A percentile compares a stretch with the other conserved stretches of the same genome.
These are phyloP conservation scores for Melitaea athalia DNA, from an alignment of 2,888 invertebrate genomes.

Conservation along the genomic window DNA sequence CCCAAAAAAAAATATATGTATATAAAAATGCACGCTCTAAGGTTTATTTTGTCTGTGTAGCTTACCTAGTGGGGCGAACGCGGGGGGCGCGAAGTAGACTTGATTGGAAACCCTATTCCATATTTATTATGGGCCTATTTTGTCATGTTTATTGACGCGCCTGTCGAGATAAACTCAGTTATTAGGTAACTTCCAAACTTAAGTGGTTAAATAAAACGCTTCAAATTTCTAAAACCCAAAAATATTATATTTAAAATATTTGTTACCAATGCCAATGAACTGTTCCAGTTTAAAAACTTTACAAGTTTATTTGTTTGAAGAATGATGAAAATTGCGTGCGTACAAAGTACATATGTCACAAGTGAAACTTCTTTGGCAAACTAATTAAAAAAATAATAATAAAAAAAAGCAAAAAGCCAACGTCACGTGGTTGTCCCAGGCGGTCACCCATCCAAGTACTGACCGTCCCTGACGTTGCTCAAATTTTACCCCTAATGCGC, in stretches of 20 bases:
- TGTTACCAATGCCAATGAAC: background rate
- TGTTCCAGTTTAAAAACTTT: background rate
- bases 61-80: slow-evolving; percentile 54
- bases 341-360: too few species aligned
- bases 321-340: background rate
- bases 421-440: too few species aligned
- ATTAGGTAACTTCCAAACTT: slow-evolving; percentile 38
- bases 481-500: too few species aligned
- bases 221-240: slow-evolving; percentile 11
- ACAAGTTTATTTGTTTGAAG: background rate
- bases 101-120: slow-evolving; percentile 81
- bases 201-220: slow-evolving; percentile 26
- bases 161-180: slow-evolving; percentile 51
- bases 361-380: too few species aligned
- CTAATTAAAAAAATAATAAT: too few species aligned
- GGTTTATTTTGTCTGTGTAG: slow-evolving; percentile 48
- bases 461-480: too few species aligned
- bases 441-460: too few species aligned
- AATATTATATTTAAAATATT: background rate
- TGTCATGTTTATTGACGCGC: slow-evolving; percentile 76
- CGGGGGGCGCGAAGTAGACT: slow-evolving; percentile 72
- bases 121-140: slow-evolving; percentile 80
- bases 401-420: too few species aligned
- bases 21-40: slow-evolving; percentile 43
- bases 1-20: too few species aligned